A percentile compares a stretch with the other conserved stretches of the same genome.
phyloP scores from a whole-genome alignment of 2,797 vertebrate genomes.

The Crypturellus tataupa region DNA sequence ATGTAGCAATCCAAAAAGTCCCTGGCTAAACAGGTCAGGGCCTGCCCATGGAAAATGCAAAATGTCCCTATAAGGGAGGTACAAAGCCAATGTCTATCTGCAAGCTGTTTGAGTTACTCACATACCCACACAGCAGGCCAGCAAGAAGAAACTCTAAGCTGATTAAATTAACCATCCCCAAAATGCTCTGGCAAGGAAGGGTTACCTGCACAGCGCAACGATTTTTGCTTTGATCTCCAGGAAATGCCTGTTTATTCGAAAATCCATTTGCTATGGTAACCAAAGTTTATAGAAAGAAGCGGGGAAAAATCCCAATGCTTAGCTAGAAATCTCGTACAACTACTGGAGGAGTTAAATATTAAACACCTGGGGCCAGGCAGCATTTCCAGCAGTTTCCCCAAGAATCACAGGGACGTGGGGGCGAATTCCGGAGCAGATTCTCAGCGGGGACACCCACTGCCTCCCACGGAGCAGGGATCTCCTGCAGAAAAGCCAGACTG shows the following conservation, averaged over 20 bases:
- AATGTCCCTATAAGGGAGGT: not conserved
- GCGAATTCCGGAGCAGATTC: not conserved
- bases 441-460: rapidly evolving
- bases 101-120: not conserved
- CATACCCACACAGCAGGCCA: not conserved
- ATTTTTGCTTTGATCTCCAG: constrained; percentile 45
- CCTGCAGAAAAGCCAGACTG: not conserved
- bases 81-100: constrained; percentile 24
- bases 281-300: not conserved
- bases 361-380: not conserved
- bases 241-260: not conserved
- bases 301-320: not conserved
- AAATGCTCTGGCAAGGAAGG: not conserved
- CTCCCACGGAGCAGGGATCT: not conserved
- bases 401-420: not conserved
- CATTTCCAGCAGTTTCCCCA: not conserved
- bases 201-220: constrained; percentile 16
- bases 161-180: constrained; percentile 22
- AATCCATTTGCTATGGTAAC: not conserved
- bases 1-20: constrained; percentile 16
- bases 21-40: constrained; percentile 44
- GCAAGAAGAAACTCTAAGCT: not conserved
- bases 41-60: constrained; percentile 59
- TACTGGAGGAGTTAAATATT: not conserved
- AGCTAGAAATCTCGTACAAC: not conserved